Conservation (phyloP, 2,888 invertebrate genomes). For the Tetranychus piercei region DNA sequence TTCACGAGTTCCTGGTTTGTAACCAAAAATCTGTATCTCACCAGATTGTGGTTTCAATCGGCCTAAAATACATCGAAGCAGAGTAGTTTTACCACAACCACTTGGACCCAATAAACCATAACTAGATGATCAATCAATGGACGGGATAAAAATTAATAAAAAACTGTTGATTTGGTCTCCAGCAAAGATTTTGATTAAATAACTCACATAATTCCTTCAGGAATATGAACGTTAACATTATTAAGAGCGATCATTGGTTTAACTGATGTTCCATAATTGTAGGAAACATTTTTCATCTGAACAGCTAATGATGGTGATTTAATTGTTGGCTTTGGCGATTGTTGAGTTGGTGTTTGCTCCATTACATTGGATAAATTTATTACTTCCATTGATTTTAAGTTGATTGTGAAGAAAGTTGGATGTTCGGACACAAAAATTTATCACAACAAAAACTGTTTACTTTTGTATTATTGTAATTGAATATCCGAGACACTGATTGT, state of each 20-base stretch:
- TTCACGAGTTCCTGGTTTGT: constrained; percentile 66
- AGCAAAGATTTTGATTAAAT: neutral
- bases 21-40: constrained; percentile 71
- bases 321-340: neutral
- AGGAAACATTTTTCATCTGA: neutral
- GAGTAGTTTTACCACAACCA: constrained; percentile 82
- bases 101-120: constrained; percentile 84
- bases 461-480: neutral
- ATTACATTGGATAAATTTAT: neutral
- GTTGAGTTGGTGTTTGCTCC: neutral
- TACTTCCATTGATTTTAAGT: neutral
- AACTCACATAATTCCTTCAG: constrained; percentile 13
- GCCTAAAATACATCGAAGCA: constrained; percentile 77
- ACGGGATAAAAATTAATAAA: neutral
- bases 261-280: neutral
- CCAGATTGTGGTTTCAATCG: constrained; percentile 64
- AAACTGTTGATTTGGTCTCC: too few relatives aligned
- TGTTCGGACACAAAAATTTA: too few relatives aligned
- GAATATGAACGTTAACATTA: constrained; percentile 9
- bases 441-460: too few relatives aligned
- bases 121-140: constrained; percentile 37
- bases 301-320: constrained; percentile 8
- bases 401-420: neutral
- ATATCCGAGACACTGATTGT: neutral
- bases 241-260: constrained; percentile 7